These are phyloP conservation scores for Hyposmocoma kahamanoa DNA, from an alignment of 1,140 invertebrate species.

Conservation along the genomic window DNA sequence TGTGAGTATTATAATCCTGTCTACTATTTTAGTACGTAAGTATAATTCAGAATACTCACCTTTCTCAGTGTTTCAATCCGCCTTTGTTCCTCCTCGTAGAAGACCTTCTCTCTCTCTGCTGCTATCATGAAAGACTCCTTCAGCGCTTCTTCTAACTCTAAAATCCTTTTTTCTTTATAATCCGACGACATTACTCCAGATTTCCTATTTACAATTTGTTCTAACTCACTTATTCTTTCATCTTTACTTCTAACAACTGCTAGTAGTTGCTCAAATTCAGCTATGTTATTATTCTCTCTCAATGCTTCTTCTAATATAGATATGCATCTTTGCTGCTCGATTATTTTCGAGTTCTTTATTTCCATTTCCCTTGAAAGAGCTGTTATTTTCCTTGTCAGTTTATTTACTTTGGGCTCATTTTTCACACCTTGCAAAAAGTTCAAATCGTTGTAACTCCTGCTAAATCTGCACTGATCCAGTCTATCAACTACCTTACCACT, in stretches of 20 bases:
- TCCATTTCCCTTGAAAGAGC: slow-evolving; percentile 67
- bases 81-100: slow-evolving; percentile 76
- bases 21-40: too few species aligned
- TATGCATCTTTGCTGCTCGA: slow-evolving; percentile 74
- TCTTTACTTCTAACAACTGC: slow-evolving; percentile 73
- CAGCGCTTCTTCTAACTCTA: slow-evolving; percentile 87
- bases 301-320: slow-evolving; percentile 73
- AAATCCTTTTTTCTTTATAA: slow-evolving; percentile 75
- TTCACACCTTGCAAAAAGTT: slow-evolving; percentile 32
- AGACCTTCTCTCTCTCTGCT: slow-evolving; percentile 77
- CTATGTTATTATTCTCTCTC: slow-evolving; percentile 73
- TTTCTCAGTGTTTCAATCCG: slow-evolving; percentile 77
- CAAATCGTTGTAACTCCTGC: slow-evolving; percentile 54
- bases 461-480: slow-evolving; percentile 52
- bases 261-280: slow-evolving; percentile 71
- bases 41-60: too few species aligned
- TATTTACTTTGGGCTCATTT: slow-evolving; percentile 34
- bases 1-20: too few species aligned
- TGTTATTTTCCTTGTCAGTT: slow-evolving; percentile 57
- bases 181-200: slow-evolving; percentile 42
- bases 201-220: slow-evolving; percentile 70
- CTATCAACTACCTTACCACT: slow-evolving; percentile 69
- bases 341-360: slow-evolving; percentile 71
- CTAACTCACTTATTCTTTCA: slow-evolving; percentile 67
- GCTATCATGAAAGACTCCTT: slow-evolving; percentile 79